Evolutionary conservation across 2,113 vertebrate species (phyloP), one percentile per base, ranked within the genome.

Genomic region (Pipra filicauda): DNA sequence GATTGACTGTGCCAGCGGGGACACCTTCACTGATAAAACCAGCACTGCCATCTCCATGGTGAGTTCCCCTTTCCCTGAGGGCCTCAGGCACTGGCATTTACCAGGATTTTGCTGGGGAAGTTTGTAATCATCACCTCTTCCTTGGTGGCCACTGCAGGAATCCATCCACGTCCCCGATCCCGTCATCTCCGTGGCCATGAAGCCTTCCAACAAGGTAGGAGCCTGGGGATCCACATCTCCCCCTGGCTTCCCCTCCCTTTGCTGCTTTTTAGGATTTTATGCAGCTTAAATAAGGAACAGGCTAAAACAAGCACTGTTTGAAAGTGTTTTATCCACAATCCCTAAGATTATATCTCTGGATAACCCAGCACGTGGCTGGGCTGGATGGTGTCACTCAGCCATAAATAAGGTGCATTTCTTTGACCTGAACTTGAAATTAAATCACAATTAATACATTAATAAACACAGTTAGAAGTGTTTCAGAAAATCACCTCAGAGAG

Each of bases 91-190:
- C 10, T 52, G 46, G 5, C 9, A 30, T 48, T 31, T 27, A 22
- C 37, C 33, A 8, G 51, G 24, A 1, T 43, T 69, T 28, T 18
- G 23, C 46, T 51, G 20, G 3, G 2, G 5, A 61, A 11, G 21
- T 37, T 23, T 35, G 6, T 20, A 19, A 19, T 5, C 2, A 2
- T 70, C 23, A 30, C 43, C 43, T 66, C 14, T 39, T 69, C 37
- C 70, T 55, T 91, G 77, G 9, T 93, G 92, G 70, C 65, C 43
- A 5, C 90, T 88, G 64, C 97, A 99, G 99, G 99, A 99, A 91
- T 99, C 99, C 5, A 99, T 99, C 95, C 99, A 99, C 65, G 31
- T 99, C 95, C 99, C 99, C 12, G 99, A 99, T 23, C 97, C 99
- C 15, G 99, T 99, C 80, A 99, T 99, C 96, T 99, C 99, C 7